Evolutionary conservation across 1,140 invertebrate species (phyloP), one percentile per base, ranked within the genome.

Genomic region (Drosophila nasuta): DNA sequence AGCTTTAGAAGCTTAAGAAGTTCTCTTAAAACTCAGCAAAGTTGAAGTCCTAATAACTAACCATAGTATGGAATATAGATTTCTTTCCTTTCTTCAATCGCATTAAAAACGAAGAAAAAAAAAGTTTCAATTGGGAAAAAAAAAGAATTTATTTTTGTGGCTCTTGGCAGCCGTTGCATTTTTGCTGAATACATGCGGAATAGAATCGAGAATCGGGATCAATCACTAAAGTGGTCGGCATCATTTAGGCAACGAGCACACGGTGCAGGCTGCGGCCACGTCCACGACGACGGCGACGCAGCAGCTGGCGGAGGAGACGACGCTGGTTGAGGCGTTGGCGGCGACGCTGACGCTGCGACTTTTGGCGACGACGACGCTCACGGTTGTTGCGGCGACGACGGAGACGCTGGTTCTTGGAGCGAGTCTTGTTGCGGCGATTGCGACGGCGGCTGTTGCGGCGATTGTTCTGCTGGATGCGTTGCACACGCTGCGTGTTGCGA

Each of bases 231-330:
- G 6, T 20, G 6, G 33, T 25, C 20, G n/a, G 17, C 10, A 2
- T 38, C 10, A 13, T 10, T 58, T 20, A 45, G 8, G 0, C 13
- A 10, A 48, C 7, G 11, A 41, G 1, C 4, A 48, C 13, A 33
- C 8, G 63, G 5, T 20, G 43, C 38, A 46, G 11, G 52, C 45
- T 63, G 59, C 77, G 85, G 35, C 56, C 62, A 13, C 81, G 57
- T 20, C 81, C 76, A 7, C 65, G 41, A 8, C 75, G 79, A 51
- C 79, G 81, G 6, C 79, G 79, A 51, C 79, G 81, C 13, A 77
- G 65, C 70, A 82, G 13, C 60, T 68, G 77, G 8, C 70, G 77
- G 33, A 75, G 73, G 1, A 74, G 85, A 30, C 75, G 81, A 13
- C 83, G 64, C 33, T 73, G 59, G 8, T 41, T 73, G 20, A 38